phyloP scores from a whole-genome alignment of 2,797 vertebrate genomes.

The Sphenopsis melanotis region DNA sequence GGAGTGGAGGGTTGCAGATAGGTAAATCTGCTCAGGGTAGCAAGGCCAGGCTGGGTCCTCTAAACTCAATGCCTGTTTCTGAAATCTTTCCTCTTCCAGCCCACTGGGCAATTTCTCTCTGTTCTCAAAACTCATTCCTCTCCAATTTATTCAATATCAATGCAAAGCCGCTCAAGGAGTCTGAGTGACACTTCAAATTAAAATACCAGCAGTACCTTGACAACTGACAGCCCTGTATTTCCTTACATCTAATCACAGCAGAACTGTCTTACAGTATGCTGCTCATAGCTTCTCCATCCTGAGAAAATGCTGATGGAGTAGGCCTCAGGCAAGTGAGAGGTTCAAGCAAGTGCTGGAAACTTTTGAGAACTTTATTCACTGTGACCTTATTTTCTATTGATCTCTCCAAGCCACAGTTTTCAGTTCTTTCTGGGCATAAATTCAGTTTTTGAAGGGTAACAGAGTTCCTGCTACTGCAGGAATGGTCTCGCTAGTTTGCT shows the following conservation, averaged over 20 bases:
- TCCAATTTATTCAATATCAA: slow-evolving; percentile 18
- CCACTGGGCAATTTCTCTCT: background rate
- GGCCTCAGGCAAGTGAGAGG: slow-evolving; percentile 22
- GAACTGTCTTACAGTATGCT: background rate
- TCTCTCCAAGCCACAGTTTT: background rate
- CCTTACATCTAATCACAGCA: slow-evolving; percentile 22
- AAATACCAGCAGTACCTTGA: slow-evolving; percentile 23
- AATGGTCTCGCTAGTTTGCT: background rate
- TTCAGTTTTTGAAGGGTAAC: background rate
- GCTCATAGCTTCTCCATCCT: background rate
- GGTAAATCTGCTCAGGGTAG: background rate
- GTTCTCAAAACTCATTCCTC: background rate
- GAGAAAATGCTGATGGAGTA: slow-evolving; percentile 40
- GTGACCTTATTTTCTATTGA: slow-evolving; percentile 31
- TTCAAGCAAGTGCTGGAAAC: background rate
- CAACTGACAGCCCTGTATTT: background rate
- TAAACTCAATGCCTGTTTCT: background rate
- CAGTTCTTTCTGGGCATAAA: background rate
- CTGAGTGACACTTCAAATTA: slow-evolving; percentile 49
- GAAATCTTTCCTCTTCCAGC: background rate
- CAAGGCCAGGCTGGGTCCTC: background rate
- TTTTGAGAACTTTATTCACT: slow-evolving; percentile 32
- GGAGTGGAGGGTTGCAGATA: no score
- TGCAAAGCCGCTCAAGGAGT: slow-evolving; percentile 10
- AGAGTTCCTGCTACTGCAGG: background rate